Evolutionary conservation across 2,888 invertebrate species (phyloP).

Genomic region (Strigamia crassipes): DNA sequence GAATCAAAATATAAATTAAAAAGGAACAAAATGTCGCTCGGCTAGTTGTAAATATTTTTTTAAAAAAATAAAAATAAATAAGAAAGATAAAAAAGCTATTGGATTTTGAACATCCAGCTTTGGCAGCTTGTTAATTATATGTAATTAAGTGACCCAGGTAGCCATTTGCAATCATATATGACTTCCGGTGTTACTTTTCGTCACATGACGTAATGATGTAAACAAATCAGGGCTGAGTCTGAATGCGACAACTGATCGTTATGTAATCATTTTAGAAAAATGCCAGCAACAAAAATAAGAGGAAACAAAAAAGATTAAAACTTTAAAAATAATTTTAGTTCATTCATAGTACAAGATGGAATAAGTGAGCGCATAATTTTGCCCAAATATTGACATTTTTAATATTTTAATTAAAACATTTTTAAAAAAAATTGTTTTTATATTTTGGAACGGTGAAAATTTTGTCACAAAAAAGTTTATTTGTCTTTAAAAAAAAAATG

Average conservation of each 20-base stretch:
- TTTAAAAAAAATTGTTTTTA: too few relatives aligned
- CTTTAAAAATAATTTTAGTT: too few relatives aligned
- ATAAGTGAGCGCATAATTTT: too few relatives aligned
- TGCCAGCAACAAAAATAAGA: background rate
- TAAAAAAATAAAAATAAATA: background rate
- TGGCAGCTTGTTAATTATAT: slow-evolving; percentile 29
- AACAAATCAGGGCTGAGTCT: slow-evolving; percentile 6
- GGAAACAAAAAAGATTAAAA: background rate
- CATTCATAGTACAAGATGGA: too few relatives aligned
- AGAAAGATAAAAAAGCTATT: background rate
- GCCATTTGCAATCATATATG: slow-evolving; percentile 31
- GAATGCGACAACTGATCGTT: too few relatives aligned
- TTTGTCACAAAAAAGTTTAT: too few relatives aligned
- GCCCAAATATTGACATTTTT: too few relatives aligned
- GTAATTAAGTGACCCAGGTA: slow-evolving; percentile 34
- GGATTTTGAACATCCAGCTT: background rate
- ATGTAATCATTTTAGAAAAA: background rate
- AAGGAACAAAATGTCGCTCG: background rate
- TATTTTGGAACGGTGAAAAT: too few relatives aligned
- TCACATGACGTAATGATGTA: background rate
- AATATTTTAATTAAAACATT: too few relatives aligned
- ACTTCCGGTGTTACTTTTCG: slow-evolving; percentile 10
- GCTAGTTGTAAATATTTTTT: too few relatives aligned
- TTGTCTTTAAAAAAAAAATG: too few relatives aligned
- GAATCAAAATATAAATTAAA: background rate